These are phyloP conservation scores for Patagioenas fasciata DNA, from an alignment of 2,113 vertebrate genomes.

Conservation along the genomic window DNA sequence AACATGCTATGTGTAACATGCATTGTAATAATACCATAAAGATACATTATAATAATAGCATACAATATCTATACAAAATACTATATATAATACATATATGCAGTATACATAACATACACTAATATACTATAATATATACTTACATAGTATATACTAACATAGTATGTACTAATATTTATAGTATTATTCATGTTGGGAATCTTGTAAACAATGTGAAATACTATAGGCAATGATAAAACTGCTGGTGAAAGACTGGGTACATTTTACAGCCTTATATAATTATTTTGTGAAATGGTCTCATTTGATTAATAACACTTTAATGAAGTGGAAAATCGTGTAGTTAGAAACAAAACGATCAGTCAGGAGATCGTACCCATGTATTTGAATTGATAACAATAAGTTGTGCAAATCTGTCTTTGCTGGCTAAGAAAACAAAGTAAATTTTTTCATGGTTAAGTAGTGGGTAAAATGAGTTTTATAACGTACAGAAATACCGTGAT, in stretches of 20 bases:
- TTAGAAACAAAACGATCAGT: not conserved
- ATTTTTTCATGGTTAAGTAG: not conserved
- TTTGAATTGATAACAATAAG: not conserved
- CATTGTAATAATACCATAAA: not conserved
- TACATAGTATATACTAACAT: not conserved
- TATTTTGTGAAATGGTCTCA: not conserved
- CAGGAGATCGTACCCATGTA: not conserved
- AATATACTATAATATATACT: not conserved
- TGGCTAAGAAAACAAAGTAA: not conserved
- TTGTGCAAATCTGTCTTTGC: not conserved
- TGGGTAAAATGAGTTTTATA: not conserved
- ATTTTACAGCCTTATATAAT: not conserved
- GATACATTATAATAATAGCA: not conserved
- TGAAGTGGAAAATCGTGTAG: not conserved
- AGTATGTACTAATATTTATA: not conserved
- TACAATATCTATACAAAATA: not conserved
- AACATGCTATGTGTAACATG: not conserved
- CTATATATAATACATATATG: not conserved
- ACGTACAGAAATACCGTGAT: not conserved
- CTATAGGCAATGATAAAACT: not conserved
- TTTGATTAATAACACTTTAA: not conserved
- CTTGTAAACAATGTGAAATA: not conserved
- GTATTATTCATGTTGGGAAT: not conserved
- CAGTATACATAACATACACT: not conserved
- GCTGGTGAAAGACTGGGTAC: not conserved